phyloP scores from a whole-genome alignment of 2,888 invertebrate genomes.

The Lasioglossum oenotherae region DNA sequence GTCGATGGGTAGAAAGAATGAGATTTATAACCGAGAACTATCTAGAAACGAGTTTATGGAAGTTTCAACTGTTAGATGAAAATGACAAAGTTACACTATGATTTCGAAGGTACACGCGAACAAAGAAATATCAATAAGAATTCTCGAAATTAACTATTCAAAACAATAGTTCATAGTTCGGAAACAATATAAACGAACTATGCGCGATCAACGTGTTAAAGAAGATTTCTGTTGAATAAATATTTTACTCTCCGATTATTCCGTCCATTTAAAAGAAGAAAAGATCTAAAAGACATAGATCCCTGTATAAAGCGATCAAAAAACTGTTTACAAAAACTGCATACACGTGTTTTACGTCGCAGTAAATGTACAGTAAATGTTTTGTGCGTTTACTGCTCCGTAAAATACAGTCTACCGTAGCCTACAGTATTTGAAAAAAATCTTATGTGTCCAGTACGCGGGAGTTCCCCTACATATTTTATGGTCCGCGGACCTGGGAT shows the following conservation, averaged over 20 bases:
- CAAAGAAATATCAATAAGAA: neutral
- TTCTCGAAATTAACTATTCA: too few relatives aligned
- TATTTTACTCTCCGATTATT: neutral
- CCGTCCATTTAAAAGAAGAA: neutral
- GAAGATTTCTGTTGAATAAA: too few relatives aligned
- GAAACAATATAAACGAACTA: too few relatives aligned
- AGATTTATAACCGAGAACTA: conserved; percentile 48
- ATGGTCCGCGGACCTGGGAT: neutral
- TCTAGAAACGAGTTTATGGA: conserved; percentile 37
- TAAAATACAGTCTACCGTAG: neutral
- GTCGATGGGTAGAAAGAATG: conserved; percentile 24
- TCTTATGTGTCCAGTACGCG: neutral
- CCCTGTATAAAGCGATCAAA: neutral
- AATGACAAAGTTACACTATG: conserved; percentile 40
- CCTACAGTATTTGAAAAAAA: neutral
- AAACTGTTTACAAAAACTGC: neutral
- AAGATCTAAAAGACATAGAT: neutral
- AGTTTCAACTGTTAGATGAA: conserved; percentile 43
- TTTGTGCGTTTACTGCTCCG: neutral
- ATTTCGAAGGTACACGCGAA: neutral
- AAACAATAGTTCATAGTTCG: neutral
- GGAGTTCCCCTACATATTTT: neutral
- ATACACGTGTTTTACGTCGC: neutral
- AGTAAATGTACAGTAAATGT: neutral
- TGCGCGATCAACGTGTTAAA: too few relatives aligned